phyloP scores from a whole-genome alignment of 2,888 invertebrate genomes.

The Caenorhabditis imperialis region DNA sequence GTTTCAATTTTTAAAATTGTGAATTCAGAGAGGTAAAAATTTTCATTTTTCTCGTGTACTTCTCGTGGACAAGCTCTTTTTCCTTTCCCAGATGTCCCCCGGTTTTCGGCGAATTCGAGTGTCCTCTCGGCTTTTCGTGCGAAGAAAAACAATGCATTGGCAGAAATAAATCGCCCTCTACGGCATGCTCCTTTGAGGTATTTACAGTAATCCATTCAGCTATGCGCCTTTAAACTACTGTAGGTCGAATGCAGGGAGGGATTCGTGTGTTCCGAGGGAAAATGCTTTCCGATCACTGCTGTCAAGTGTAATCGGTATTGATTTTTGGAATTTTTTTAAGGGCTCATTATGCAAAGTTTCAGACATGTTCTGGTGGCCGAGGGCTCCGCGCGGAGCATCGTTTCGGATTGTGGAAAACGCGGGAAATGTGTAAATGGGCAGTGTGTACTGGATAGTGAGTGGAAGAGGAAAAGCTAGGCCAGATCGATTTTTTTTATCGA shows the following conservation, averaged over 20 bases:
- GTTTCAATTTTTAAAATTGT: not conserved
- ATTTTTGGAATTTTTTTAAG: not conserved
- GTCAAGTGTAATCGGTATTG: conserved; percentile 68
- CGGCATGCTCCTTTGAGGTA: conserved; percentile 65
- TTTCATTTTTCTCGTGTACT: too few relatives aligned
- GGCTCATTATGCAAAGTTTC: too few relatives aligned
- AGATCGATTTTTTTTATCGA: too few relatives aligned
- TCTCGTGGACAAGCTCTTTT: too few relatives aligned
- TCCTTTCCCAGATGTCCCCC: conserved; percentile 65
- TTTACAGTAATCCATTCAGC: not conserved
- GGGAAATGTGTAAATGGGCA: conserved; percentile 74
- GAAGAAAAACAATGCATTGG: conserved; percentile 66
- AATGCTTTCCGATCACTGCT: conserved; percentile 65
- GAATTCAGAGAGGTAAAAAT: not conserved
- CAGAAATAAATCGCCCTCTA: conserved; percentile 55
- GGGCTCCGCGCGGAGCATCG: conserved; percentile 65
- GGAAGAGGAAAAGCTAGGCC: too few relatives aligned
- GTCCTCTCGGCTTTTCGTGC: conserved; percentile 68
- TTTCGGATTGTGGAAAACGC: conserved; percentile 69
- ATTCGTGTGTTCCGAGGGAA: conserved; percentile 64
- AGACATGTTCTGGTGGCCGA: conserved; percentile 67
- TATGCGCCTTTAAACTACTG: too few relatives aligned
- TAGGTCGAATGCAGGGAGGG: conserved; percentile 65
- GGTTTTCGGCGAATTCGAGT: conserved; percentile 73
- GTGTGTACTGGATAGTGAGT: conserved; percentile 69